Base-by-base conservation (phyloP, 2,888 invertebrate species). In the Piscicola geometra region DNA sequence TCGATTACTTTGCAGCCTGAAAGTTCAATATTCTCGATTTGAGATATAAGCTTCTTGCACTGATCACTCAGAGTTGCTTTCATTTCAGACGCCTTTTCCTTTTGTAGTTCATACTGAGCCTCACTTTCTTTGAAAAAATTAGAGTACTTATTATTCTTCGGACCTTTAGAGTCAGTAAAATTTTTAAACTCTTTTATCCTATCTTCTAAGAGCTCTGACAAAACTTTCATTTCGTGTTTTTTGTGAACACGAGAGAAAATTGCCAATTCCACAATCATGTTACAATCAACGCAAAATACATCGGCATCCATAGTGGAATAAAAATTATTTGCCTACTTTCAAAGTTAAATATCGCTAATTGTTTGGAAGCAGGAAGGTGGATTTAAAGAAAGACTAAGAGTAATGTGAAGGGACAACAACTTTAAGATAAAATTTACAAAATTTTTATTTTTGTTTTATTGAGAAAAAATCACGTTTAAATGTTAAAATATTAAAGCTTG, bases 231-330 rank as follows among this genome's bases (percentile, higher is more conserved):
- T 56, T 56, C 60, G n/a, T 56, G 60, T 25, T 25, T 56, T 21
- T 56, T 56, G 25, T 56, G 60, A 56, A 18, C n/a, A 3, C 3
- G 9, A 21, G 60, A 56, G n/a, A 56, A 56, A 25, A 25, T 5
- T 25, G 3, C n/a, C n/a, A 56, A 15, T 3, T 18, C 25, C 3
- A 56, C 60, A 15, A 56, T 56, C 9, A 56, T 5, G 3, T 56
- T 5, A 56, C 60, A 56, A 56, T 56, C 60, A 25, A 56, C 60
- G 25, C 60, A 56, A 56, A 25, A 56, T 18, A 56, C 60, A 41
- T 41, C n/a, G n/a, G n/a, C n/a, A n/a, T n/a, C n/a, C n/a, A n/a
- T n/a, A n/a, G n/a, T n/a, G n/a, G n/a, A n/a, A n/a, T n/a, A n/a
- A n/a, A n/a, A n/a, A n/a, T n/a, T n/a, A n/a, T n/a, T n/a, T n/a